These are phyloP conservation scores for Erebia epiphron DNA, from an alignment of 2,888 invertebrate species.

Conservation along the genomic window DNA sequence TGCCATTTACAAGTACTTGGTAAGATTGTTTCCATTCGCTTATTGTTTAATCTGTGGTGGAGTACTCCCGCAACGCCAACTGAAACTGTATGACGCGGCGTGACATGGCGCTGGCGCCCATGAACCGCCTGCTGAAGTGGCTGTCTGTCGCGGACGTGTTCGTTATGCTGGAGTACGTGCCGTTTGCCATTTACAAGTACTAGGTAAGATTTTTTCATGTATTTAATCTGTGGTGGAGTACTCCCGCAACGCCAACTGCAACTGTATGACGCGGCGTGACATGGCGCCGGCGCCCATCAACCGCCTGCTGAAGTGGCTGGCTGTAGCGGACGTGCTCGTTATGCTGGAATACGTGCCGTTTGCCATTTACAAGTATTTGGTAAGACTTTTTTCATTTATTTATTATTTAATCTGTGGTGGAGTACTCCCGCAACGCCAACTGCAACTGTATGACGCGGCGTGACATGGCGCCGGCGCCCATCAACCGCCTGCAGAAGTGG, in stretches of 20 bases:
- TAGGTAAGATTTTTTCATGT: constrained; percentile 53
- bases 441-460: too few relatives aligned
- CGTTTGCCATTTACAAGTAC: constrained; percentile 75
- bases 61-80: too few relatives aligned
- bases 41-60: too few relatives aligned
- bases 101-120: constrained; percentile 93
- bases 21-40: constrained; percentile 41
- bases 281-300: constrained; percentile 95
- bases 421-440: too few relatives aligned
- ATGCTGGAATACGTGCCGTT: constrained; percentile 89
- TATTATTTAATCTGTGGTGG: too few relatives aligned
- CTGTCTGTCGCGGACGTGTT: constrained; percentile 95
- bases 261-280: constrained; percentile 87
- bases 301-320: constrained; percentile 92
- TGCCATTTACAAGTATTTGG: constrained; percentile 74
- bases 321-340: constrained; percentile 94
- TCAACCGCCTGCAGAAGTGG: too few relatives aligned
- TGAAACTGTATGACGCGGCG: constrained; percentile 84
- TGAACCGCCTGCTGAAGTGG: constrained; percentile 93
- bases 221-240: too few relatives aligned
- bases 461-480: too few relatives aligned
- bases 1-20: constrained; percentile 74
- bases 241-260: too few relatives aligned
- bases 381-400: constrained; percentile 39
- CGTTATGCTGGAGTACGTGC: constrained; percentile 90